A percentile compares a stretch with the other conserved stretches of the same genome.
phyloP scores from a whole-genome alignment of 1,140 invertebrate genomes.

The Magallana gigas region DNA sequence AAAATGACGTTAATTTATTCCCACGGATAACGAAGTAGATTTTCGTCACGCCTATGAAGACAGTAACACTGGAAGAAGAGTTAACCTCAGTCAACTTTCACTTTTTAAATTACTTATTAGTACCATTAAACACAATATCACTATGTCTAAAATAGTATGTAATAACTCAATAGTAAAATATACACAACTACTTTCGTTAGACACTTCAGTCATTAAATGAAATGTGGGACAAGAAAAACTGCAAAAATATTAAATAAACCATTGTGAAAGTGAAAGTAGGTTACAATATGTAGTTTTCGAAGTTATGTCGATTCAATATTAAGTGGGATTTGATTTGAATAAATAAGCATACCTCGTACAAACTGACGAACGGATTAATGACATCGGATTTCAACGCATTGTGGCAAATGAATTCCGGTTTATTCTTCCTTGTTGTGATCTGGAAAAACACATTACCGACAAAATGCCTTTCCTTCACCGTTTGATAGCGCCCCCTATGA shows the following conservation, averaged over 20 bases:
- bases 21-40: not conserved
- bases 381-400: not conserved
- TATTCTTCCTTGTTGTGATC: not conserved
- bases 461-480: not conserved
- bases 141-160: too few species aligned
- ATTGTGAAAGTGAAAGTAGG: slow-evolving; percentile 16
- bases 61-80: too few species aligned
- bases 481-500: slow-evolving; percentile 3
- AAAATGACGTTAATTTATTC: slow-evolving; percentile 30
- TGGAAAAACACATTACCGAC: not conserved
- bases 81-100: too few species aligned
- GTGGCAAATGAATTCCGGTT: not conserved
- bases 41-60: too few species aligned
- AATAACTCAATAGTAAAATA: too few species aligned
- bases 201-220: too few species aligned
- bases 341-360: not conserved
- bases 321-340: too few species aligned
- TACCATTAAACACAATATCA: too few species aligned
- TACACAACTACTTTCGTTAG: too few species aligned
- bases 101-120: too few species aligned
- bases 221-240: too few species aligned
- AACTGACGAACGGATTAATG: not conserved
- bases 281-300: not conserved
- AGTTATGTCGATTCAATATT: not conserved
- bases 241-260: too few species aligned